Conservation (phyloP, 2,888 invertebrate species). For the Cephus nigrinus region DNA sequence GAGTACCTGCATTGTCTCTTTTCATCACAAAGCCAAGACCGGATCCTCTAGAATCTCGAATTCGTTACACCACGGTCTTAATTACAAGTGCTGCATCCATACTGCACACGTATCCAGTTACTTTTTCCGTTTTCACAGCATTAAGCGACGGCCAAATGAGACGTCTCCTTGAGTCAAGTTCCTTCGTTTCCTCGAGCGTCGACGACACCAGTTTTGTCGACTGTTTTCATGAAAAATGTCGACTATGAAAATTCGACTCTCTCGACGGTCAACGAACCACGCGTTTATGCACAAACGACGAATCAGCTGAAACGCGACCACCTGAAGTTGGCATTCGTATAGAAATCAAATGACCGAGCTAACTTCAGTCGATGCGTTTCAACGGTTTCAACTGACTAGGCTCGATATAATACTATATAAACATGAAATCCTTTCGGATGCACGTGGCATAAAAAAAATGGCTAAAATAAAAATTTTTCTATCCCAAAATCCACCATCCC, state of each 20-base stretch:
- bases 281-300: background rate
- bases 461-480: background rate
- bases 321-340: background rate
- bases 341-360: background rate
- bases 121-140: background rate
- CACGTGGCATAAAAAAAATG: background rate
- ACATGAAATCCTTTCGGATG: background rate
- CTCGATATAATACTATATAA: background rate
- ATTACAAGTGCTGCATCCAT: background rate
- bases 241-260: background rate
- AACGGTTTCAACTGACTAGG: too few relatives aligned
- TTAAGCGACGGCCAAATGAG: background rate
- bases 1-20: conserved; percentile 34
- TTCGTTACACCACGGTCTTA: conserved; percentile 3
- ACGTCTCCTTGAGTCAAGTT: background rate
- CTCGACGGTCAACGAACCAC: background rate
- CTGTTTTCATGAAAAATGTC: background rate
- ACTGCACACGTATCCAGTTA: background rate
- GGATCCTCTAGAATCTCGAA: conserved; percentile 2
- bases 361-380: background rate
- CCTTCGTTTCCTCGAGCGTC: background rate
- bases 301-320: background rate
- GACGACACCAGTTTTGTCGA: background rate
- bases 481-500: background rate
- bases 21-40: conserved; percentile 14